Evolutionary conservation across 2,113 vertebrate genomes (phyloP), one percentile per base, ranked within the genome.

Genomic region (Brachirus orientalis): DNA sequence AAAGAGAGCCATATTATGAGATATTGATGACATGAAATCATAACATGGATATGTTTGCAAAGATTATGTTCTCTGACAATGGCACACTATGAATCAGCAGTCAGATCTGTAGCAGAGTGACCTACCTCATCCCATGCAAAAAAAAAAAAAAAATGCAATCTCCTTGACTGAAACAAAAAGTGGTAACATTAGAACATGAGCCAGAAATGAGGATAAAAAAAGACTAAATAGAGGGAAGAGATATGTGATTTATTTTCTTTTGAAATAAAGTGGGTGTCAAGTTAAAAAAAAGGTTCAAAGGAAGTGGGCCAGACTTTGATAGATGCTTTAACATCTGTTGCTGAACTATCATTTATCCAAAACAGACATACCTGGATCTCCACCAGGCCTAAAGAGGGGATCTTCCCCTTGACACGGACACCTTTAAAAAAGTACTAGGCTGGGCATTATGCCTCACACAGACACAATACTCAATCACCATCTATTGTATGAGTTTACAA

Each of bases 221-320:
- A 52, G 59, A 33, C 33, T 12, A 11, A 18, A 43, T 18, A 6
- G 4, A 22, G 55, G 44, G 10, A 69, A 73, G 55, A 62, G 33
- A 55, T 22, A 47, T 19, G 18, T n/a, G 66, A 79, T 83, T 67
- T 55, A 63, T 44, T 61, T 63, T 67, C 37, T 64, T 33, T 67
- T 80, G 75, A 83, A 89, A 84, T 65, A 70, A 57, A 53, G 76
- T 82, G 55, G 79, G 69, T 50, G 67, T 66, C 73, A 40, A 68
- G 77, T 83, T 79, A 79, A 63, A 68, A 63, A 68, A 84, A 77
- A 77, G 78, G 69, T 70, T 84, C 43, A 19, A 12, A 46, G 87
- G 88, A 76, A 79, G 8, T 0, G 28, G 37, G 88, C 88, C 88
- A 88, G 85, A 86, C 85, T 71, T 77, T 87, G 86, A 89, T 80